Base-by-base conservation (phyloP, 2,113 vertebrate genomes). In the Apodemus speciosus region DNA sequence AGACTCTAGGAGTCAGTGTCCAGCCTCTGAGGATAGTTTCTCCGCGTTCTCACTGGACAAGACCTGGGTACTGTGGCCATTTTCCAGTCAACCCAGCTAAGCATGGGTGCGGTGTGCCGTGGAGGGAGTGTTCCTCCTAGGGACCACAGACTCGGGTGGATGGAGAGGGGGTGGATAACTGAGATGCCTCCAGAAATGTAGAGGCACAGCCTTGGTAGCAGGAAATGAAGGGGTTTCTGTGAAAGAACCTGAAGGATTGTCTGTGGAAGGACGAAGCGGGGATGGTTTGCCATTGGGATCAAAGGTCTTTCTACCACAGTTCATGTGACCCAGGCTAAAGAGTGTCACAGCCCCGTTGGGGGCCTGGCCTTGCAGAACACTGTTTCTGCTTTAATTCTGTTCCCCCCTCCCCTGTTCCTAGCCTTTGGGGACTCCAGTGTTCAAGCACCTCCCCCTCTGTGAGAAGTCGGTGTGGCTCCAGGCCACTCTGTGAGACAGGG, bases 211-310 rank as follows among this genome's bases (percentile, higher is more conserved):
- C 21, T 71, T 3, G 15, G 2, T 14, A 71, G 20, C 20, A n/a
- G 53, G 15, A 43, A 40, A 40, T 3, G 8, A 30, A 62, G 64
- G 5, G 21, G 5, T 5, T 0, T 21, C 20, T 20, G 9, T 11
- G 8, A 32, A 18, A 2, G 72, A 58, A 51, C 15, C 21, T 1
- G 27, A 25, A 30, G 40, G 11, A 1, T 0, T 0, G n/a, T 15
- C 30, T 32, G 51, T 1, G 3, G 56, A 43, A 20, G 30, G 49
- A 3, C 18, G 0, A 7, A 9, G 1, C 2, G 0, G n/a, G 16
- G 35, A 2, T 2, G 14, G 27, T 38, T 16, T 8, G 71, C 53
- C 43, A 40, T 30, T 4, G 56, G n/a, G 58, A 21, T 25, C 8
- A 8, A 32, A 43, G 64, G 2, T 9, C 1, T 11, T 7, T 27